These are phyloP conservation scores for Crematogaster levior DNA, from an alignment of 2,888 invertebrate species.

Conservation along the genomic window DNA sequence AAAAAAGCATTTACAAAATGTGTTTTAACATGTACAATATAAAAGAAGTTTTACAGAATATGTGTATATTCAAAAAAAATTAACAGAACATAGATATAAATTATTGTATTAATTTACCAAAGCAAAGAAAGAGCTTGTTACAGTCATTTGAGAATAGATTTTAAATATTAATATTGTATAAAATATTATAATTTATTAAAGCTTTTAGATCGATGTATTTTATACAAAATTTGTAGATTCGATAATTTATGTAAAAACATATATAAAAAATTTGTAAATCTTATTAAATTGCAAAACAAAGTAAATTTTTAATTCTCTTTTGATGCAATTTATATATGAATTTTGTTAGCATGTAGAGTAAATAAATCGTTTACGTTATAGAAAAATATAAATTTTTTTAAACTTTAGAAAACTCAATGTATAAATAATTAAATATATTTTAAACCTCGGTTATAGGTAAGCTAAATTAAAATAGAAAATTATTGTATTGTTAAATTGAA, in stretches of 20 bases:
- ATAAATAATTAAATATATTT: too few relatives aligned
- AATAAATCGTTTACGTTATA: neutral
- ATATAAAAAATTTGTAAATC: neutral
- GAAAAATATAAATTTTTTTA: slow-evolving; percentile 6
- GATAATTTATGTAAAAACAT: neutral
- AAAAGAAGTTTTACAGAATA: neutral
- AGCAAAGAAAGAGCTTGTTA: too few relatives aligned
- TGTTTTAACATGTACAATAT: neutral
- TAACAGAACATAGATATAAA: too few relatives aligned
- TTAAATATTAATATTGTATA: neutral
- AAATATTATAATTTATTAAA: neutral
- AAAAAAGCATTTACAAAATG: neutral
- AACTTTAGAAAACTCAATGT: neutral
- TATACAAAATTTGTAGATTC: neutral
- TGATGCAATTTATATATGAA: slow-evolving; percentile 1
- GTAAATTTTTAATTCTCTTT: slow-evolving; percentile 1
- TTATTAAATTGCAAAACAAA: neutral
- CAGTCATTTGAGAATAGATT: neutral
- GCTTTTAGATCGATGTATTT: neutral
- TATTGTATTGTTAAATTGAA: neutral
- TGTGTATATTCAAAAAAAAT: too few relatives aligned
- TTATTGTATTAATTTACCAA: neutral
- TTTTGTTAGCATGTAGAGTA: neutral
- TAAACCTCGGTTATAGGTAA: neutral
- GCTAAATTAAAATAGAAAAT: neutral